Conservation (phyloP, 2,888 invertebrate genomes). For the Pollenia labialis region DNA sequence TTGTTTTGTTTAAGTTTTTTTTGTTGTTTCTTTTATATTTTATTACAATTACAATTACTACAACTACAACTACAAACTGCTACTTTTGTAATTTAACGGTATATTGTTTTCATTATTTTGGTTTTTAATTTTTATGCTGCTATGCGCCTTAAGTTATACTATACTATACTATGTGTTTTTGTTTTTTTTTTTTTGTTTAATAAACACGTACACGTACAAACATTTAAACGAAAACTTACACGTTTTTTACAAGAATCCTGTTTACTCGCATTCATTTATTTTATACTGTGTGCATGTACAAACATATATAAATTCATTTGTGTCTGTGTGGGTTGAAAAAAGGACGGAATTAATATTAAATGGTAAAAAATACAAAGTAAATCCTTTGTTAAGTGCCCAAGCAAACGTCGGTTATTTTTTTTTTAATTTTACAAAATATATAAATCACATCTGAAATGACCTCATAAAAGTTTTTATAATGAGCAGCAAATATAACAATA, state of each 20-base stretch:
- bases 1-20: constrained; percentile 38
- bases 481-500: constrained; percentile 68
- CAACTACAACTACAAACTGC: constrained; percentile 18
- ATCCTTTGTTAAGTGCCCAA: constrained; percentile 67
- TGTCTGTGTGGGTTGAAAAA: neutral
- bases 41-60: constrained; percentile 41
- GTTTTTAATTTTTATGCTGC: constrained; percentile 68
- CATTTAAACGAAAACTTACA: neutral
- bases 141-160: constrained; percentile 69
- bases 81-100: constrained; percentile 73
- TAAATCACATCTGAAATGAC: constrained; percentile 74
- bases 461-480: constrained; percentile 73
- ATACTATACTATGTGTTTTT: constrained; percentile 57
- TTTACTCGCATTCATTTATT: constrained; percentile 40
- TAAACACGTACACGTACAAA: constrained; percentile 34
- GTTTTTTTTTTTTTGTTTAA: constrained; percentile 3
- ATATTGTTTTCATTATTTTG: constrained; percentile 73
- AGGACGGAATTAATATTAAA: constrained; percentile 21
- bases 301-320: neutral
- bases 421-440: constrained; percentile 74
- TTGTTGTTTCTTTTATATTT: constrained; percentile 53
- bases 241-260: constrained; percentile 13
- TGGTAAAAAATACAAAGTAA: constrained; percentile 60
- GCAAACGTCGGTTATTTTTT: constrained; percentile 65
- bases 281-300: neutral